Evolutionary conservation across 1,140 invertebrate genomes (phyloP).

Genomic region (Helicoverpa armigera): DNA sequence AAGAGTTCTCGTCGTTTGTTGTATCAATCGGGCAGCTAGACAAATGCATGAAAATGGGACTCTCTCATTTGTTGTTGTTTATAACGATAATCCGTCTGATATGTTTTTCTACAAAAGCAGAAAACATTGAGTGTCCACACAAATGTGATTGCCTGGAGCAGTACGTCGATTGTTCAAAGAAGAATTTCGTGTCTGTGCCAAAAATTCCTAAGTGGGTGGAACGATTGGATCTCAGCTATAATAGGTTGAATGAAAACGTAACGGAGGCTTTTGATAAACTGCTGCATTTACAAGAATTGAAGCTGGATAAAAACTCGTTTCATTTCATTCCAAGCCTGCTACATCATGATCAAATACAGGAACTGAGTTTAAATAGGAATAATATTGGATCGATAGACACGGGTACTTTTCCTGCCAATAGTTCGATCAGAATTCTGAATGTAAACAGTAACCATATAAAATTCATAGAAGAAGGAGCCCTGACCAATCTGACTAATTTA

Average conservation of each 20-base stretch:
- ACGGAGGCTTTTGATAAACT: slow-evolving; percentile 73
- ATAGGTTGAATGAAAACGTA: slow-evolving; percentile 76
- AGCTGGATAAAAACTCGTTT: slow-evolving; percentile 86
- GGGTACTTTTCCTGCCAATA: slow-evolving; percentile 88
- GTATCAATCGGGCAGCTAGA: slow-evolving; percentile 68
- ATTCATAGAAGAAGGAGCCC: slow-evolving; percentile 89
- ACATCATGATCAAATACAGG: slow-evolving; percentile 79
- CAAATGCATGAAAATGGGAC: slow-evolving; percentile 84
- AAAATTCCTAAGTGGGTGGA: slow-evolving; percentile 88
- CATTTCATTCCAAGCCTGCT: slow-evolving; percentile 83
- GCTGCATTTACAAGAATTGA: slow-evolving; percentile 82
- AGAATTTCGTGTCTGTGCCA: slow-evolving; percentile 87
- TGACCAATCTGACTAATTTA: slow-evolving; percentile 91
- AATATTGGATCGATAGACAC: slow-evolving; percentile 88
- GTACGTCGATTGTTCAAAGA: slow-evolving; percentile 88
- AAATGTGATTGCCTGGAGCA: slow-evolving; percentile 88
- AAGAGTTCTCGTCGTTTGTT: slow-evolving; percentile 71
- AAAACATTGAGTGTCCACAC: slow-evolving; percentile 86
- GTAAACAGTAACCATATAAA: slow-evolving; percentile 92
- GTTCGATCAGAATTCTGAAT: slow-evolving; percentile 81
- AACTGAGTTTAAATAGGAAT: slow-evolving; percentile 89
- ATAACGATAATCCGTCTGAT: slow-evolving; percentile 69
- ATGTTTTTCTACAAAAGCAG: slow-evolving; percentile 72
- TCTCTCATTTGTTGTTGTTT: slow-evolving; percentile 79
- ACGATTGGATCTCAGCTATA: slow-evolving; percentile 87